Base-by-base conservation (phyloP, 2,797 vertebrate species). In the Poeciliopsis gracilis region DNA sequence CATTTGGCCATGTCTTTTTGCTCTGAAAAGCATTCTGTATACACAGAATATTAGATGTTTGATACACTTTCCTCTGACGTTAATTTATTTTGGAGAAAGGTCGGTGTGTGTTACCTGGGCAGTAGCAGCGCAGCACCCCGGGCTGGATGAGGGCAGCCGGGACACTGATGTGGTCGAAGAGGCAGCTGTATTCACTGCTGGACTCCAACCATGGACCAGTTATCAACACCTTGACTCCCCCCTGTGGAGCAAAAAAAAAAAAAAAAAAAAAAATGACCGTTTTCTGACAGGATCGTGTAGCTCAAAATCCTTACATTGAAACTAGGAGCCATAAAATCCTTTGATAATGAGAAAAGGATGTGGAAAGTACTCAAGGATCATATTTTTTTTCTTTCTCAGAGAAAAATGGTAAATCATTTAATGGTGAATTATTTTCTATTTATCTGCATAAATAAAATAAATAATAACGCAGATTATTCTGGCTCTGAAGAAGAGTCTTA, bases 131-230 rank as follows among this genome's bases (percentile, higher is more conserved):
- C 89, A 99, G 95, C 81, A 99, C 98, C 49, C 98, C 98, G 0
- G 98, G 98, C 95, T 99, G 98, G 86, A 99, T 99, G 89, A 99
- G 95, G 71, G 98, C 98, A 55, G 98, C 98, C 45, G 98, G 98
- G 93, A 99, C 98, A 70, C 97, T 99, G 95, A 99, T 97, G 96
- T 98, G 98, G 95, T 99, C 98, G 80, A 99, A 99, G 90, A 99
- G 96, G 92, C 98, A 99, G 94, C 97, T 98, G 95, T 99, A 99
- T 92, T 97, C 97, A 92, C 96, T 98, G 95, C 96, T 97, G 81
- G 97, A 97, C 95, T 99, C 98, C 89, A 99, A 96, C 98, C 98
- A 99, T 0, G 98, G 98, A 76, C 98, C 98, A 38, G 98, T 99
- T 94, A 99, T 99, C 88, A 99, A 94, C 87, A 99, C 98, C 94